These are phyloP conservation scores for Sinella curviseta DNA, from an alignment of 1,140 invertebrate genomes.

Conservation along the genomic window DNA sequence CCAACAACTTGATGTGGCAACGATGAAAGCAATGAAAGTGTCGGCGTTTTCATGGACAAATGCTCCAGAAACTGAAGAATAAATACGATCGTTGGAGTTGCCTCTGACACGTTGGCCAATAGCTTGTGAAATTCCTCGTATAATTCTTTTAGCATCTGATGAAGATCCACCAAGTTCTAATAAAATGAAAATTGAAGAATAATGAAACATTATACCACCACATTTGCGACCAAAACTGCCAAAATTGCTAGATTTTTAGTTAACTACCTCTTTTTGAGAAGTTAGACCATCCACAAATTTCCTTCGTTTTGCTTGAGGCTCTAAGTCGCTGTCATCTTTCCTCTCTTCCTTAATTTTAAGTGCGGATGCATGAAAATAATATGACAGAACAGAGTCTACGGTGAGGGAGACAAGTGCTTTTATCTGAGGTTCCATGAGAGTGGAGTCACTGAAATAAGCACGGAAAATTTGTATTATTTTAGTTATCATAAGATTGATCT, in stretches of 20 bases:
- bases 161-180: slow-evolving; percentile 26
- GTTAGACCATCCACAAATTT: not conserved
- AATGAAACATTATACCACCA: not conserved
- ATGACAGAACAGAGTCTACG: slow-evolving; percentile 39
- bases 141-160: slow-evolving; percentile 38
- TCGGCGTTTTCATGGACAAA: slow-evolving; percentile 39
- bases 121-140: slow-evolving; percentile 40
- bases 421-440: slow-evolving; percentile 43
- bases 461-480: not conserved
- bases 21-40: slow-evolving; percentile 32
- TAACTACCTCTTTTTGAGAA: not conserved
- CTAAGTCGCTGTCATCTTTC: slow-evolving; percentile 24
- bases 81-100: slow-evolving; percentile 34
- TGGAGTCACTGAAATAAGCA: slow-evolving; percentile 30
- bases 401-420: slow-evolving; percentile 35
- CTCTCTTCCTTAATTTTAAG: slow-evolving; percentile 22
- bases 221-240: not conserved
- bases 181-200: not conserved
- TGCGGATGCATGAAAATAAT: slow-evolving; percentile 37
- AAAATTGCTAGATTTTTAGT: too few relatives aligned
- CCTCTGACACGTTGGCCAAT: slow-evolving; percentile 9
- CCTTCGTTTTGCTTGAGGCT: slow-evolving; percentile 39
- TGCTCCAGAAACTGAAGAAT: slow-evolving; percentile 41
- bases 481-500: not conserved
- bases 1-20: slow-evolving; percentile 36